Percentiles rank a stretch among this genome's conserved stretches.
phyloP scores from a whole-genome alignment of 2,888 invertebrate species.

The Carabus problematicus region DNA sequence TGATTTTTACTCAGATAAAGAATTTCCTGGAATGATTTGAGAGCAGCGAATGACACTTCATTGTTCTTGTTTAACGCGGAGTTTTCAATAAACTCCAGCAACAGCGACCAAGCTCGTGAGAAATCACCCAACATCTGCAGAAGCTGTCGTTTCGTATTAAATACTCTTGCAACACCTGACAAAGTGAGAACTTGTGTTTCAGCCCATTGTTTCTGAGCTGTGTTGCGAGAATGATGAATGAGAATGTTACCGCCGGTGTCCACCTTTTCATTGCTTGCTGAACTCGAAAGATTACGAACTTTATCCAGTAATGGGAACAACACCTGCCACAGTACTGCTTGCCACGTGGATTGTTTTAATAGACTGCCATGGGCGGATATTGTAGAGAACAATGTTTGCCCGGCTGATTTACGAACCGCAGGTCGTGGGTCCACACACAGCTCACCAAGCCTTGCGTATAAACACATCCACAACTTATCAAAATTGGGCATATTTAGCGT shows the following conservation, averaged over 20 bases:
- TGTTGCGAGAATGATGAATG: constrained; percentile 98
- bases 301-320: constrained; percentile 93
- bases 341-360: constrained; percentile 89
- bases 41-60: constrained; percentile 93
- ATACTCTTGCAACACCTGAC: constrained; percentile 90
- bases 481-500: constrained; percentile 86
- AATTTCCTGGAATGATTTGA: constrained; percentile 97
- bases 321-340: constrained; percentile 93
- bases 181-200: constrained; percentile 93
- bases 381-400: constrained; percentile 97
- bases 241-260: constrained; percentile 93
- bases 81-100: constrained; percentile 93
- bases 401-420: constrained; percentile 95
- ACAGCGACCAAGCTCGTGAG: constrained; percentile 89
- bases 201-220: constrained; percentile 99
- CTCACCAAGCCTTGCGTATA: constrained; percentile 85
- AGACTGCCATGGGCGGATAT: constrained; percentile 94
- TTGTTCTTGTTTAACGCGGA: constrained; percentile 91
- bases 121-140: constrained; percentile 89
- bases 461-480: constrained; percentile 95
- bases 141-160: constrained; percentile 88
- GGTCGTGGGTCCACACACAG: constrained; percentile 95
- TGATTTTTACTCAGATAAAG: constrained; percentile 71
- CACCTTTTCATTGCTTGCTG: constrained; percentile 79
- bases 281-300: constrained; percentile 78